Evolutionary conservation across 2,888 invertebrate species (phyloP).

Genomic region (Acrobasis repandana): DNA sequence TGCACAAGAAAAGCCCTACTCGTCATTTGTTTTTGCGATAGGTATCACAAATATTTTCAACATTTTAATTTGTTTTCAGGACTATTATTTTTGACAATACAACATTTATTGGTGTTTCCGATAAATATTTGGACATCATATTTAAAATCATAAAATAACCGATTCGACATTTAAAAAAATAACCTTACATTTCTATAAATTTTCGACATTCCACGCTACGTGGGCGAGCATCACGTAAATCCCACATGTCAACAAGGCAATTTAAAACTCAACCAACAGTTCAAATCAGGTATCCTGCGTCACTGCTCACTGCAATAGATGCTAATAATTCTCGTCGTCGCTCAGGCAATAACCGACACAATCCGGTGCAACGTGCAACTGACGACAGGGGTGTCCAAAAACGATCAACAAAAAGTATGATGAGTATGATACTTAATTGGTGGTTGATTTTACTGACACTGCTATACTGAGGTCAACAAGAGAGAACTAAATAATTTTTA

Average conservation of each 20-base stretch:
- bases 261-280: slow-evolving; percentile 1
- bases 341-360: slow-evolving; percentile 53
- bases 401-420: background rate
- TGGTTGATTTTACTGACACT: no score
- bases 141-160: no score
- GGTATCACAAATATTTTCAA: no score
- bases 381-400: background rate
- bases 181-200: background rate
- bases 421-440: background rate
- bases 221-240: background rate
- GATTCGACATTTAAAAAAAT: no score
- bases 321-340: slow-evolving; percentile 31
- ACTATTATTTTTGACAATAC: no score
- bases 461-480: no score
- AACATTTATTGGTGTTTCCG: no score
- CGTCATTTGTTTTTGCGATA: no score
- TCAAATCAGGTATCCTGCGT: slow-evolving; percentile 5
- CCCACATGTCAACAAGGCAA: background rate
- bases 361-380: slow-evolving; percentile 60
- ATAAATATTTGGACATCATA: no score
- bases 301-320: slow-evolving; percentile 12
- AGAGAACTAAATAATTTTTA: no score
- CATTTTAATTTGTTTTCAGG: no score
- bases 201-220: background rate
- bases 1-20: no score